Percentiles rank a stretch among this genome's conserved stretches.
Evolutionary conservation across 2,888 invertebrate genomes (phyloP).

Genomic region (Cheilosia soror): DNA sequence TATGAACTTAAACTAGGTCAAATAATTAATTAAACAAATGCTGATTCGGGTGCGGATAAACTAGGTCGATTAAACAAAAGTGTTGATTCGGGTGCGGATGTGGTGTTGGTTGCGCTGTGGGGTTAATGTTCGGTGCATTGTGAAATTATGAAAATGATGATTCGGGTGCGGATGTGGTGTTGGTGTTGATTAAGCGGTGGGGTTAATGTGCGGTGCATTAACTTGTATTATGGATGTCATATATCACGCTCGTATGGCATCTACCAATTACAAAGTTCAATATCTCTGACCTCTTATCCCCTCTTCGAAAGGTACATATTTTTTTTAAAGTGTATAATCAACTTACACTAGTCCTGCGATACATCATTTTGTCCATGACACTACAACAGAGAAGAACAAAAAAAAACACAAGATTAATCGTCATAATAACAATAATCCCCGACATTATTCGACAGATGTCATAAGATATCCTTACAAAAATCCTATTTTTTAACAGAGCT

Average conservation of each 20-base stretch:
- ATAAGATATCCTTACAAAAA: constrained; percentile 69
- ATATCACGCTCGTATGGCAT: constrained; percentile 12
- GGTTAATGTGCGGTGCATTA: too few species aligned
- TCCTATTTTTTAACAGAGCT: constrained; percentile 59
- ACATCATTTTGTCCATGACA: constrained; percentile 34
- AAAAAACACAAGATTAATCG: constrained; percentile 62
- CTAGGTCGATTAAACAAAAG: too few species aligned
- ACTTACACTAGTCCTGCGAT: constrained; percentile 34
- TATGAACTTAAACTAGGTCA: too few species aligned
- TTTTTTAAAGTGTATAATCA: constrained; percentile 12
- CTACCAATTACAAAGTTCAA: constrained; percentile 1
- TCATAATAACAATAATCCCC: constrained; percentile 72
- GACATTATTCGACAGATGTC: constrained; percentile 72
- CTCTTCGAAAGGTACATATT: neutral
- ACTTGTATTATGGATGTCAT: too few species aligned
- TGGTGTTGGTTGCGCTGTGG: too few species aligned
- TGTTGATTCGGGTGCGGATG: too few species aligned
- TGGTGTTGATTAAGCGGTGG: too few species aligned
- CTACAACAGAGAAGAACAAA: neutral
- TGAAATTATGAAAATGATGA: too few species aligned
- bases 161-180: too few species aligned
- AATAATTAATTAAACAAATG: too few species aligned
- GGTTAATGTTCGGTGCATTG: too few species aligned
- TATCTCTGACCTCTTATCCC: neutral
- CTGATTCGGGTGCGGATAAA: too few species aligned